Evolutionary conservation across 2,888 invertebrate species (phyloP).

Genomic region (Hipparchia semele): DNA sequence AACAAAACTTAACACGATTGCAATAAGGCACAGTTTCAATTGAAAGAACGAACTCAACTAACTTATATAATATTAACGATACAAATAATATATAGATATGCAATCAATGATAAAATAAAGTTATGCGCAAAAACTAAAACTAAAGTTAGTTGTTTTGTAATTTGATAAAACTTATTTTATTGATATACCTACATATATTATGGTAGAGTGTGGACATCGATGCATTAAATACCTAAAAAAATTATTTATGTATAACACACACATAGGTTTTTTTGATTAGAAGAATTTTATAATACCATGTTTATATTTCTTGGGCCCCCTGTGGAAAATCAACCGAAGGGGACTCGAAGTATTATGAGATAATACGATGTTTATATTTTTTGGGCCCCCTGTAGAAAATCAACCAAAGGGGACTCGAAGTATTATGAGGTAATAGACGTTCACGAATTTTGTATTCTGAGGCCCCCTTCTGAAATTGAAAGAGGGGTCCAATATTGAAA

Average conservation of each 20-base stretch:
- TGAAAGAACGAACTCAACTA: slow-evolving; percentile 30
- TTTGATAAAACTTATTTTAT: neutral
- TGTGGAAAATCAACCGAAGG: neutral
- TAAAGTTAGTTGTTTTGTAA: slow-evolving; percentile 2
- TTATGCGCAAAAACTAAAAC: slow-evolving; percentile 3
- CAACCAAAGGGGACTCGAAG: neutral
- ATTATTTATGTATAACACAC: neutral
- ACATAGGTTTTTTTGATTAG: neutral
- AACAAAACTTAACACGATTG: slow-evolving; percentile 36
- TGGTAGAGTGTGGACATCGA: neutral
- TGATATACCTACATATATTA: neutral
- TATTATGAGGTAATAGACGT: neutral
- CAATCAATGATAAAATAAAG: slow-evolving; percentile 1
- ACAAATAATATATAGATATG: slow-evolving; percentile 9
- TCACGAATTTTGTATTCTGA: neutral
- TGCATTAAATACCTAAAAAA: neutral
- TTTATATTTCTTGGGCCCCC: neutral
- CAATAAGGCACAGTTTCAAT: slow-evolving; percentile 41
- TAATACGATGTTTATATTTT: neutral
- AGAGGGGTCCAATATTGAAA: neutral
- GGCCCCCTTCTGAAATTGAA: neutral
- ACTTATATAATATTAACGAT: slow-evolving; percentile 20
- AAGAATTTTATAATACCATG: neutral
- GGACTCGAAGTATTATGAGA: neutral
- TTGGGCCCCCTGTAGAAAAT: neutral